Percentiles rank a stretch among this genome's conserved stretches.
Conservation (phyloP, 1,140 invertebrate species). For the Nomia melanderi region DNA sequence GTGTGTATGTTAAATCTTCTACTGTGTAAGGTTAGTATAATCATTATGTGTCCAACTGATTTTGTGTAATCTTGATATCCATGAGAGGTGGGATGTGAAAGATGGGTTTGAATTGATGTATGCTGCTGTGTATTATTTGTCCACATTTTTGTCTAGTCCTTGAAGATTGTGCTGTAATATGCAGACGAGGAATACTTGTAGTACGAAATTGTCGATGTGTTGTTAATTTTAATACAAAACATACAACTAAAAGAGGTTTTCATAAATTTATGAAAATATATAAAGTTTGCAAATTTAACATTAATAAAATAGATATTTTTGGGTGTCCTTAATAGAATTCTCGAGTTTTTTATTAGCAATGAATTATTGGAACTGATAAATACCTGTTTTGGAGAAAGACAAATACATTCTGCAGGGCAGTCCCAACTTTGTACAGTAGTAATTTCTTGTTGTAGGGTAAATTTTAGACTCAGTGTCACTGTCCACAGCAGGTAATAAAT, state of each 20-base stretch:
- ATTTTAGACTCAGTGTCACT: conserved; percentile 63
- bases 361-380: neutral
- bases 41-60: neutral
- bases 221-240: no score
- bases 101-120: no score
- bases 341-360: neutral
- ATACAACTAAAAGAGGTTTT: no score
- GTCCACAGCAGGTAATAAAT: conserved; percentile 74
- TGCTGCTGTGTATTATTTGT: neutral
- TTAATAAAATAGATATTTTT: no score
- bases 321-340: no score
- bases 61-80: neutral
- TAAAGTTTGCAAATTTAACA: no score
- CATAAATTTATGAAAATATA: no score
- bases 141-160: neutral
- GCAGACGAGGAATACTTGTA: neutral
- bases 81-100: no score
- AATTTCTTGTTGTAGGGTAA: conserved; percentile 64
- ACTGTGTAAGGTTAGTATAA: neutral
- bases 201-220: neutral
- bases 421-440: conserved; percentile 57
- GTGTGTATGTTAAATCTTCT: neutral
- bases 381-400: conserved; percentile 91
- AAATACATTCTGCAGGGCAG: conserved; percentile 89
- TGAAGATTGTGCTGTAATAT: neutral